phyloP scores from a whole-genome alignment of 1,140 invertebrate genomes.

The Triops cancriformis region DNA sequence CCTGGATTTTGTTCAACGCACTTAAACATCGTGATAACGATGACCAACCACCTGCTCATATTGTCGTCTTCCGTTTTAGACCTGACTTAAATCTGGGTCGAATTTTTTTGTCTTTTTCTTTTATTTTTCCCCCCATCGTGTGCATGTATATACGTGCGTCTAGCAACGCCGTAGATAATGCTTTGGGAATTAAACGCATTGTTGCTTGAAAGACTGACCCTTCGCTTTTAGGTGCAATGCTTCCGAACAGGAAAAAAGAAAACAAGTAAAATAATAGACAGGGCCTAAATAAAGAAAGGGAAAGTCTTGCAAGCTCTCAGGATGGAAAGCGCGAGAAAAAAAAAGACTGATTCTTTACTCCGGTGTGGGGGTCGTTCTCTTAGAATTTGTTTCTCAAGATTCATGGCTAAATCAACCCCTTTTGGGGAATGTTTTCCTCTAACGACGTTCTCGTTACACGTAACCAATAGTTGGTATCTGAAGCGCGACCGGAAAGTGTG shows the following conservation, averaged over 20 bases:
- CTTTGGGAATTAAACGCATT: background rate
- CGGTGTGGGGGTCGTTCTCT: background rate
- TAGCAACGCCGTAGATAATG: background rate
- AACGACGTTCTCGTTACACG: too few relatives aligned
- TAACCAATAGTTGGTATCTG: too few relatives aligned
- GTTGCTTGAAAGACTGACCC: constrained; percentile 1
- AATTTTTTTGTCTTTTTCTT: background rate
- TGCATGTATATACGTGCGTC: background rate
- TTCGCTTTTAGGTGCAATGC: background rate
- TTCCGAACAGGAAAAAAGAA: background rate
- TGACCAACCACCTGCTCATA: constrained; percentile 1
- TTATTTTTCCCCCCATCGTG: background rate
- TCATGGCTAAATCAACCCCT: too few relatives aligned
- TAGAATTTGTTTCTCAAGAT: background rate
- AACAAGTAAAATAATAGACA: background rate
- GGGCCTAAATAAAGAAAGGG: constrained; percentile 1
- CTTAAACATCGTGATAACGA: background rate
- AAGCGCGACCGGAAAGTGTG: background rate
- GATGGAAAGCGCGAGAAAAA: background rate
- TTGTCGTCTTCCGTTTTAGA: background rate
- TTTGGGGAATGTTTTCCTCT: too few relatives aligned
- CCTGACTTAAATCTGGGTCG: background rate
- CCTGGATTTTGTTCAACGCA: background rate
- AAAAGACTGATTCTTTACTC: background rate
- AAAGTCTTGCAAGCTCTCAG: background rate